A percentile compares a stretch with the other conserved stretches of the same genome.
Evolutionary conservation across 2,888 invertebrate genomes (phyloP).

Genomic region (Eugnorisma glareosa): DNA sequence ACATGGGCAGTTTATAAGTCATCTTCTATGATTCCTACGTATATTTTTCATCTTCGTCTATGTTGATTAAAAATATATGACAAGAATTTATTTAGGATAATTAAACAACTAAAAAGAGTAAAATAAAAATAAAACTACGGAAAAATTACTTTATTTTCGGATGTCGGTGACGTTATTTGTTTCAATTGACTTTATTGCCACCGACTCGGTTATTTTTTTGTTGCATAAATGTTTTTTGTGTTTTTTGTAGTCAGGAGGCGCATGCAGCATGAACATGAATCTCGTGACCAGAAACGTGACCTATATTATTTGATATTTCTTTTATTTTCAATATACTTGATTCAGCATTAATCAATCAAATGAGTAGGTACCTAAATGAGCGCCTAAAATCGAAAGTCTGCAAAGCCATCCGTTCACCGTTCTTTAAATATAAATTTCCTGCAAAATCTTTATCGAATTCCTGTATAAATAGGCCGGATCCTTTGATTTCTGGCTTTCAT

Average conservation of each 20-base stretch:
- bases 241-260: not conserved
- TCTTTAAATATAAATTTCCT: constrained; percentile 55
- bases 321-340: not conserved
- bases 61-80: not conserved
- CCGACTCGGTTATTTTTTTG: too few species aligned
- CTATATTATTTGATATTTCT: not conserved
- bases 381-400: constrained; percentile 41
- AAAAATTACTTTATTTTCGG: too few species aligned
- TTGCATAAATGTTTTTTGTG: too few species aligned
- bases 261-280: not conserved
- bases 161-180: too few species aligned
- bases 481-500: constrained; percentile 81
- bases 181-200: too few species aligned
- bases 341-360: constrained; percentile 28
- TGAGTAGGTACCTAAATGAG: constrained; percentile 10
- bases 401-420: constrained; percentile 35
- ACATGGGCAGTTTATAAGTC: not conserved
- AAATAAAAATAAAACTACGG: too few species aligned
- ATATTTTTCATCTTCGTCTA: not conserved
- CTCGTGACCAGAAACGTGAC: not conserved
- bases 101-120: too few species aligned
- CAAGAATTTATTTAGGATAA: too few species aligned
- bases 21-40: not conserved
- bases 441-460: constrained; percentile 70
- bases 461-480: constrained; percentile 71